phyloP scores from a whole-genome alignment of 2,888 invertebrate species.

The Lamellibrachia satsuma region DNA sequence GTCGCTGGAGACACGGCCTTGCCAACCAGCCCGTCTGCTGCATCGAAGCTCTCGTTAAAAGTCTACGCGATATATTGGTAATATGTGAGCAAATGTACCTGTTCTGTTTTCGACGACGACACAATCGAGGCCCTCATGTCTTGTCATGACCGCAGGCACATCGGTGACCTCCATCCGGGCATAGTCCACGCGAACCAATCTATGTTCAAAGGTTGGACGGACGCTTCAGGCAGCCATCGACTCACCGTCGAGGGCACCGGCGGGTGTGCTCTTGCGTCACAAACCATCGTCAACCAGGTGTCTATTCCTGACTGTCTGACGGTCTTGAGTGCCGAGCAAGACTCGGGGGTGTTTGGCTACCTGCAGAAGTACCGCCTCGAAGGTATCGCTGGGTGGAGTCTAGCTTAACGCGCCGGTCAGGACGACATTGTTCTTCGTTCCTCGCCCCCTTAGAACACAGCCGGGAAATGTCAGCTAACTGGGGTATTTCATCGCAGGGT shows the following conservation, averaged over 20 bases:
- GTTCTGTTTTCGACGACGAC: neutral
- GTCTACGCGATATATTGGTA: neutral
- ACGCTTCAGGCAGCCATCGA: neutral
- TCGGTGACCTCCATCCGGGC: neutral
- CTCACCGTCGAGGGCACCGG: neutral
- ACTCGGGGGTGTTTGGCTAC: neutral
- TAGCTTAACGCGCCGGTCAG: neutral
- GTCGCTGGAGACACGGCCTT: neutral
- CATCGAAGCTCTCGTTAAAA: neutral
- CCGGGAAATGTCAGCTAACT: neutral
- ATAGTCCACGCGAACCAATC: neutral
- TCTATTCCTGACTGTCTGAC: neutral
- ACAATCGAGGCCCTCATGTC: neutral
- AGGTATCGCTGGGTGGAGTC: neutral
- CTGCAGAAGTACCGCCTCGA: neutral
- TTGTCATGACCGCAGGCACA: neutral
- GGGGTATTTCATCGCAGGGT: neutral
- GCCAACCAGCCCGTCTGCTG: constrained; percentile 6
- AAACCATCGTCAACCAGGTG: neutral
- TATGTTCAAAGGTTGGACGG: neutral
- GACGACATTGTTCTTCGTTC: neutral
- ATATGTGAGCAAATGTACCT: neutral
- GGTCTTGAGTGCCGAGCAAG: neutral
- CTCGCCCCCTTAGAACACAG: neutral
- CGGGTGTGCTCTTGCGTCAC: neutral